Evolutionary conservation across 2,113 vertebrate genomes (phyloP), one percentile per base, ranked within the genome.

Genomic region (Eonycteris spelaea): DNA sequence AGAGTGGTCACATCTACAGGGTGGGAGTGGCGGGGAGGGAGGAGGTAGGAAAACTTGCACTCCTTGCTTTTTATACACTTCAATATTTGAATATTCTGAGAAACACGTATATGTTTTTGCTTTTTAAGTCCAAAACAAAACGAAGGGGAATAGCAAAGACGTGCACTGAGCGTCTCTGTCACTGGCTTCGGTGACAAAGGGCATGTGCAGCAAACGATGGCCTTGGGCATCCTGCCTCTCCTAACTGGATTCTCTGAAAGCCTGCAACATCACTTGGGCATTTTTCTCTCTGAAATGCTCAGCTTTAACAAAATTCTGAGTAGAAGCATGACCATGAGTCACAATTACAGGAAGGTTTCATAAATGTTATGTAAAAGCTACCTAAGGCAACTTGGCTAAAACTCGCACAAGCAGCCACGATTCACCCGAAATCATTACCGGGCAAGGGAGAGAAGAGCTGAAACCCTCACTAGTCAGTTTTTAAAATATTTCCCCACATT

Each of bases 311-410:
- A 86, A 80, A 94, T 97, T 97, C 97, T 91, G 77, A 84, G 91
- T 79, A 93, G 73, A 91, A 91, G 83, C 53, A 83, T 82, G 93
- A 94, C 91, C 65, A 70, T 96, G 97, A 98, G 93, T 97, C 97
- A 98, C 89, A 38, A 61, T 96, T 95, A 95, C 94, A 95, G 96
- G 95, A 97, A 97, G 88, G 67, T 77, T 96, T 91, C n/a, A 86
- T 89, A 93, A 94, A 93, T 93, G 67, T 94, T 96, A 97, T 95
- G 40, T 96, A 91, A 91, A 97, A 96, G 95, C 73, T 48, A 84
- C 95, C 92, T 40, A 53, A 55, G 73, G 74, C 61, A 74, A 63
- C 68, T 65, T 40, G 43, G 73, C 78, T 55, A 65, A 65, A 95
- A 84, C 38, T 89, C 68, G 21, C 0, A 0, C 67, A 53, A 78